Conservation (phyloP, 2,888 invertebrate species). For the Magallana nippona region DNA sequence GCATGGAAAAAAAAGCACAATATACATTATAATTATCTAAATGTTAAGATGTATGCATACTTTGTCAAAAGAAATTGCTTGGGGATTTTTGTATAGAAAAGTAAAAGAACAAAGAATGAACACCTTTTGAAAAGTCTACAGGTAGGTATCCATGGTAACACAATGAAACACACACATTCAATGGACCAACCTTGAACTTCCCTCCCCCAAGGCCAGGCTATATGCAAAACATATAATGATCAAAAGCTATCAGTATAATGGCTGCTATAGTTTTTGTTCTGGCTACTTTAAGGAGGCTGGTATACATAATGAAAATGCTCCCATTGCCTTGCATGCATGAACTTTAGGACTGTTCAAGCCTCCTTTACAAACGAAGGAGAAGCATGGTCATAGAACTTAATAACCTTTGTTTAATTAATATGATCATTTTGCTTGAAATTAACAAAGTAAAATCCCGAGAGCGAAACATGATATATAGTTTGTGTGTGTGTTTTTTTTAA, state of each 20-base stretch:
- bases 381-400: too few species aligned
- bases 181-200: constrained; percentile 18
- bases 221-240: constrained; percentile 23
- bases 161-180: not conserved
- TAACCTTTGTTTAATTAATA: not conserved
- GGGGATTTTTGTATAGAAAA: not conserved
- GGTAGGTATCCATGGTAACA: constrained; percentile 1
- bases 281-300: not conserved
- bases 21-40: too few species aligned
- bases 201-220: constrained; percentile 27
- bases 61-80: not conserved
- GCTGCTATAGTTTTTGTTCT: not conserved
- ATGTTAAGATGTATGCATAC: too few species aligned
- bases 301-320: not conserved
- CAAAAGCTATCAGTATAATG: constrained; percentile 9
- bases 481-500: not conserved
- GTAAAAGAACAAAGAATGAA: not conserved
- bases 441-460: not conserved
- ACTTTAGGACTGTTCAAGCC: not conserved
- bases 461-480: not conserved
- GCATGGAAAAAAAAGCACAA: too few species aligned
- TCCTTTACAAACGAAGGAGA: too few species aligned
- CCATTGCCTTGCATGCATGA: constrained; percentile 13
- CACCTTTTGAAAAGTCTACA: constrained; percentile 8
- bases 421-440: not conserved